A percentile compares a stretch with the other conserved stretches of the same genome.
Evolutionary conservation across 2,888 invertebrate genomes (phyloP).

Genomic region (Diaprepes abbreviatus): DNA sequence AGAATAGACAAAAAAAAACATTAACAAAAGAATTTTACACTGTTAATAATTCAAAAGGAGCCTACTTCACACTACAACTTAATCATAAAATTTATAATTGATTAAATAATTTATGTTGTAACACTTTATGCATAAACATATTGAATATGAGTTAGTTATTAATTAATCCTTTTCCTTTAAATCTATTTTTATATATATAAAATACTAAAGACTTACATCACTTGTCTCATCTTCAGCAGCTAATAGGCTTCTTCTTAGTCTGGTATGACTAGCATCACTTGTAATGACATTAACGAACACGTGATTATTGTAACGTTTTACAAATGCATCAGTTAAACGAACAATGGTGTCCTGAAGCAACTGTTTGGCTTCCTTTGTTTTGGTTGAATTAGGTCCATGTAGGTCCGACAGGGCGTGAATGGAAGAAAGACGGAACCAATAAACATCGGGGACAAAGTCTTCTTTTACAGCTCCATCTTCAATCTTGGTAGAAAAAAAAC

Average conservation of each 20-base stretch:
- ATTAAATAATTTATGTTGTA: too few relatives aligned
- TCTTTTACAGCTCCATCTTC: conserved; percentile 67
- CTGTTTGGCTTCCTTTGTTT: conserved; percentile 76
- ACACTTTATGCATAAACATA: too few relatives aligned
- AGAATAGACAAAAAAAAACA: too few relatives aligned
- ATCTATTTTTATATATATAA: too few relatives aligned
- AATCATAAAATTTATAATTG: too few relatives aligned
- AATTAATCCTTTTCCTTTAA: too few relatives aligned
- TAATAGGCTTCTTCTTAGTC: conserved; percentile 67
- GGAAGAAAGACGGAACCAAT: conserved; percentile 76
- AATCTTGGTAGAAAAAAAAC: too few relatives aligned
- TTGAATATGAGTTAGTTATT: too few relatives aligned
- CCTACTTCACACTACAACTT: too few relatives aligned
- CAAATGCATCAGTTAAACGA: conserved; percentile 71
- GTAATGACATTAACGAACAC: conserved; percentile 76
- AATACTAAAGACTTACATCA: conserved; percentile 51
- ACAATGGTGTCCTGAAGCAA: conserved; percentile 72
- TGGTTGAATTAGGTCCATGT: conserved; percentile 76
- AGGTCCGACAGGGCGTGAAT: conserved; percentile 75
- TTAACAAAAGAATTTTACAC: too few relatives aligned
- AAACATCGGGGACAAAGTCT: conserved; percentile 75
- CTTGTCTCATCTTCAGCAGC: conserved; percentile 46
- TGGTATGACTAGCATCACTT: conserved; percentile 77
- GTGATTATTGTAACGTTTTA: conserved; percentile 71
- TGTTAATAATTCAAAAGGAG: too few relatives aligned